Conservation (phyloP, 2,797 vertebrate genomes). For the Florisuga fusca region DNA sequence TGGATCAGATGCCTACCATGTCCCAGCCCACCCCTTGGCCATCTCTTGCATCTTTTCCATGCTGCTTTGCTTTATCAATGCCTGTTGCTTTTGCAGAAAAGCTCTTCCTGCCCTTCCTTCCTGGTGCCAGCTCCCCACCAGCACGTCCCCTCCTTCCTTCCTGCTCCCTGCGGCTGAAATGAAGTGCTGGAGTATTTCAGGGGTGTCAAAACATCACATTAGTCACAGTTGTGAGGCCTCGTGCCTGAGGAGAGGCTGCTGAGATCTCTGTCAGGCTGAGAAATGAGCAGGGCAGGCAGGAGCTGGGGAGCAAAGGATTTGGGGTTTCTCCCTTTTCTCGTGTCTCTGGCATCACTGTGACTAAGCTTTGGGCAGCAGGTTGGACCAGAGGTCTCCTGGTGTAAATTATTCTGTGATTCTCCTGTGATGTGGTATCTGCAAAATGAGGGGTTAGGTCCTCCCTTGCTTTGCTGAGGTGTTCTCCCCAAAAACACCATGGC, state of each 20-base stretch:
- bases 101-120: background rate
- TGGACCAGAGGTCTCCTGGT: background rate
- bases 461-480: background rate
- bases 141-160: constrained; percentile 32
- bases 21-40: background rate
- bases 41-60: rapidly evolving
- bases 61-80: background rate
- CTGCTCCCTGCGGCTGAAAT: constrained; percentile 43
- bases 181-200: constrained; percentile 62
- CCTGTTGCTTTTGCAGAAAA: constrained; percentile 11
- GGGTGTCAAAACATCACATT: constrained; percentile 70
- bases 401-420: rapidly evolving
- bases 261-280: constrained; percentile 7
- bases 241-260: constrained; percentile 35
- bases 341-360: background rate
- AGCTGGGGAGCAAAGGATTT: background rate
- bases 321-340: rapidly evolving
- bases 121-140: background rate
- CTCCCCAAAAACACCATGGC: background rate
- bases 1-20: background rate
- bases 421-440: background rate
- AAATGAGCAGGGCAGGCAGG: background rate
- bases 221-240: constrained; percentile 41
- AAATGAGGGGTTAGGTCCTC: background rate
- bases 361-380: background rate